Evolutionary conservation across 2,113 vertebrate species (phyloP), one percentile per base, ranked within the genome.

Genomic region (Delphinapterus leucas): DNA sequence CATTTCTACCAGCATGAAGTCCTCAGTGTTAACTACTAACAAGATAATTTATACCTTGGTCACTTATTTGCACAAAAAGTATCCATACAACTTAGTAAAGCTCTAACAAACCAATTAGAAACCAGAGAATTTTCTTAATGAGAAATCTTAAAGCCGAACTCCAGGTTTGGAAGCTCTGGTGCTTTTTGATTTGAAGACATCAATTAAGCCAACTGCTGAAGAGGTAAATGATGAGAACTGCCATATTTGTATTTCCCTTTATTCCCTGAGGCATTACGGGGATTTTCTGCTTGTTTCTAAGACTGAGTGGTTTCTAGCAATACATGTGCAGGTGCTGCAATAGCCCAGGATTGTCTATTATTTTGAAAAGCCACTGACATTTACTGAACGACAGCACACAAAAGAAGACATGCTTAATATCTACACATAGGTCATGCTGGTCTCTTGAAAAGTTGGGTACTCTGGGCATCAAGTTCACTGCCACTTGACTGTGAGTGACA

Each of bases 361-460:
- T 88, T 98, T 95, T 97, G 95, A 91, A 95, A 97, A 96, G 92
- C 79, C 92, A 97, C 70, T 96, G 96, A 93, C 95, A 90, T 95
- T 95, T 93, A 76, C 60, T 82, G 74, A 90, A 92, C 97, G 96
- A 83, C 49, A 61, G 82, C 70, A 70, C 28, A 63, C 60, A 74
- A 86, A 91, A 89, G 93, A 55, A 71, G 89, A 92, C 65, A 33
- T 23, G 25, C 55, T 58, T 83, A 86, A 77, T 93, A 84, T 95
- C 95, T 82, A 68, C 90, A 92, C 65, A 73, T 74, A 47, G 92
- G 83, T 84, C 89, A 92, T 25, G 20, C 80, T 63, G 83, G 63
- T 88, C 87, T 95, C 91, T 93, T 73, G 74, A 85, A 96, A 97
- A 87, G 53, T 92, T 87, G 92, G 71, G 44, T 81, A 65, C 77